Conservation (phyloP, 2,797 vertebrate species). For the Enteromius argenteus region DNA sequence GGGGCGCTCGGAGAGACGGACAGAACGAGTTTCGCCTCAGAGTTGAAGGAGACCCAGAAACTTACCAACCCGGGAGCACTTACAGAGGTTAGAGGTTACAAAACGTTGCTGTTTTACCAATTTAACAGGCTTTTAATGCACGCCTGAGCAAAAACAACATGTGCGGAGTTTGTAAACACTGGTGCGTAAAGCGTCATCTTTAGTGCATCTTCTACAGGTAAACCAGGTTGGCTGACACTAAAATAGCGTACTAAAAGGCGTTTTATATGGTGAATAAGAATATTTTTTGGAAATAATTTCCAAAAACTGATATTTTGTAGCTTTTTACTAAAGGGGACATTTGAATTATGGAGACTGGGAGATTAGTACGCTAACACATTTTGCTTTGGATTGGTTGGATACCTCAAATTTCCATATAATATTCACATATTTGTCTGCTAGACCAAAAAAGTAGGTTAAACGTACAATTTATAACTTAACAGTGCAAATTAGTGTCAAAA, state of each 20-base stretch:
- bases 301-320: background rate
- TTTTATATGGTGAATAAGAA: background rate
- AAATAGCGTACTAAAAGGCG: background rate
- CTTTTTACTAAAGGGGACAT: background rate
- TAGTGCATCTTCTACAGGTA: background rate
- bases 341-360: background rate
- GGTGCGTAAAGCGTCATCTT: background rate
- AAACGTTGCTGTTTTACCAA: no score
- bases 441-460: background rate
- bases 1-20: conserved; percentile 88
- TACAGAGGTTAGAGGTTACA: conserved; percentile 82
- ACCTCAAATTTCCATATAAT: background rate
- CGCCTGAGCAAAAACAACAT: background rate
- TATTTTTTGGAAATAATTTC: background rate
- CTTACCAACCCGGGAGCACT: conserved; percentile 89
- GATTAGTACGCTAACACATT: background rate
- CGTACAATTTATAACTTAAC: background rate
- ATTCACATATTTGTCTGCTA: background rate
- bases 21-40: conserved; percentile 93
- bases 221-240: background rate
- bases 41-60: conserved; percentile 92
- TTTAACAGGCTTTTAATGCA: background rate
- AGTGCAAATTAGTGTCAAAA: background rate
- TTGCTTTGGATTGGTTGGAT: background rate
- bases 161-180: conserved; percentile 17